These are phyloP conservation scores for Cheilosia scutellata DNA, from an alignment of 2,888 invertebrate species.

Conservation along the genomic window DNA sequence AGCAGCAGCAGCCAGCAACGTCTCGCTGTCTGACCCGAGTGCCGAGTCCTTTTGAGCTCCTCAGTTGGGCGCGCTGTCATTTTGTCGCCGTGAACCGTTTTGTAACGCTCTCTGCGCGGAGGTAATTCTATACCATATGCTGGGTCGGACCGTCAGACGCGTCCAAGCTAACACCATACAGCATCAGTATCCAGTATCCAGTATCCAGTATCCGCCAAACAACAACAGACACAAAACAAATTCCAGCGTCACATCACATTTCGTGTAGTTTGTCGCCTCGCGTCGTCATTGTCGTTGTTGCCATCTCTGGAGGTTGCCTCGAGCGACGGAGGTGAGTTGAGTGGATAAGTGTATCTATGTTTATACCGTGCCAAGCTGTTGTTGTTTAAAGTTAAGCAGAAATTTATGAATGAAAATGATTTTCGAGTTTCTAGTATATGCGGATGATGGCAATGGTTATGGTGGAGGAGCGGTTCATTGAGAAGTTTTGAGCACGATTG, in stretches of 20 bases:
- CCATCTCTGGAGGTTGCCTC: slow-evolving; percentile 29
- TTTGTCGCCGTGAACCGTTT: slow-evolving; percentile 18
- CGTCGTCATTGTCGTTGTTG: slow-evolving; percentile 32
- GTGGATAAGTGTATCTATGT: slow-evolving; percentile 10
- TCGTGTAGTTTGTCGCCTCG: slow-evolving; percentile 56
- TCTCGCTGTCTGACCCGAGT: slow-evolving; percentile 48
- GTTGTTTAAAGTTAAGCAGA: slow-evolving; percentile 11
- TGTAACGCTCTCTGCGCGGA: slow-evolving; percentile 27
- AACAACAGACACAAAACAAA: slow-evolving; percentile 29
- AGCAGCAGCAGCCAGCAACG: slow-evolving; percentile 10
- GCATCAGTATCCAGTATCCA: not conserved
- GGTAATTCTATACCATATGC: slow-evolving; percentile 42
- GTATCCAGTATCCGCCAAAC: not conserved
- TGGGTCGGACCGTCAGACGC: slow-evolving; percentile 38
- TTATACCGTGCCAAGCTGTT: not conserved
- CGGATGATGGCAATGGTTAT: not conserved
- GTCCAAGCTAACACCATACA: slow-evolving; percentile 39
- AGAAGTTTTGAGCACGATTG: slow-evolving; percentile 57
- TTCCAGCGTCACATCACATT: slow-evolving; percentile 50
- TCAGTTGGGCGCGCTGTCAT: slow-evolving; percentile 29
- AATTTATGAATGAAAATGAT: slow-evolving; percentile 66
- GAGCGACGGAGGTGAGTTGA: slow-evolving; percentile 31
- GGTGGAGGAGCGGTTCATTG: slow-evolving; percentile 49
- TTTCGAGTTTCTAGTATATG: slow-evolving; percentile 36
- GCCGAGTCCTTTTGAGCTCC: slow-evolving; percentile 41